Evolutionary conservation across 2,113 vertebrate species (phyloP), one percentile per base, ranked within the genome.

Genomic region (Pelecanus crispus): DNA sequence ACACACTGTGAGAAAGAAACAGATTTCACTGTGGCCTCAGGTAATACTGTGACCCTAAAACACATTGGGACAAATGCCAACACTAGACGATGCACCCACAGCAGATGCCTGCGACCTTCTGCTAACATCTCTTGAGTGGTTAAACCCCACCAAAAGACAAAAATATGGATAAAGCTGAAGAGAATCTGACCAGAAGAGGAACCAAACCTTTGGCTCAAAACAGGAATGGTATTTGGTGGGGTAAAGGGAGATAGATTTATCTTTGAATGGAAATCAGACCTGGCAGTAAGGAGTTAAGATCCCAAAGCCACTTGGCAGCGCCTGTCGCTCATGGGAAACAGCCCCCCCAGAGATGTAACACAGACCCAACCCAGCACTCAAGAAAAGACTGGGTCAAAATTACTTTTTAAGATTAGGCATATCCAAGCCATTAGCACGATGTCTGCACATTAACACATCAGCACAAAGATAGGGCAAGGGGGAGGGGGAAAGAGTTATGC

Each of bases 371-470:
- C 82, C 90, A 32, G 13, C 44, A 44, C 75, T 85, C 38, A 38
- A 34, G 45, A 68, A 74, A 77, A 70, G 47, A 52, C 45, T 62
- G 90, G 70, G 78, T 82, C 93, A 95, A 89, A 94, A 92, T 88
- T 78, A 50, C 80, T 88, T 85, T 94, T 86, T 88, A 89, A 95
- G 88, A 90, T 94, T 52, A 89, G 80, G 90, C 86, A 74, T 40
- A 92, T 34, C 88, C 83, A 66, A 92, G 75, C 91, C 86, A 95
- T 97, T 96, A 97, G 96, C 89, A 38, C 12, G 36, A 93, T 93
- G 95, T 95, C 95, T 95, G 96, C 96, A 93, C 67, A 7, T 97
- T 97, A 97, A 96, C 96, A 97, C 96, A 97, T 97, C 96, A 97
- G 95, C 95, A 92, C 92, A 94, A 72, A 86, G 96, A 87, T 25